phyloP scores from a whole-genome alignment of 2,797 vertebrate genomes.

The Benthosema pterotum region DNA sequence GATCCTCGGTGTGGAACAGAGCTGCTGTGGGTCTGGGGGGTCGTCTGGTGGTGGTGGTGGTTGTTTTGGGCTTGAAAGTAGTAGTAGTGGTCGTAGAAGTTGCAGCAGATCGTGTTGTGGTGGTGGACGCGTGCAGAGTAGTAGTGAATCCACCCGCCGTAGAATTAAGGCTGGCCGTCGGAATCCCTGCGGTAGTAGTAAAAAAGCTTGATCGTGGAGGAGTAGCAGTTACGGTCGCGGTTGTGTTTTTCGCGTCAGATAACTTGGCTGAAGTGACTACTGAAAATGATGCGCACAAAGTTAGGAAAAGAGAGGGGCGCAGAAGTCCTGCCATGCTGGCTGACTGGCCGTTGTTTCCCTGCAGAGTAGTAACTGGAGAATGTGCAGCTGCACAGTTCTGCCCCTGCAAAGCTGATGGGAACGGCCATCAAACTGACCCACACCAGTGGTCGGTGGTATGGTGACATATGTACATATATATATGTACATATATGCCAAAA shows the following conservation, averaged over 20 bases:
- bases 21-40: neutral
- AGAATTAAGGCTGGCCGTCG: constrained; percentile 24
- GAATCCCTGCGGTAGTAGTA: neutral
- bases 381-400: constrained; percentile 15
- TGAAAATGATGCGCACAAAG: constrained; percentile 16
- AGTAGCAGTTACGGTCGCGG: neutral
- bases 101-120: constrained; percentile 22
- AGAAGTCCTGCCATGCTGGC: constrained; percentile 46
- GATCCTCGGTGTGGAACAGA: constrained; percentile 29
- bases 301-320: constrained; percentile 33
- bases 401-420: neutral
- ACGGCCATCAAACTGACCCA: no score
- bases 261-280: neutral
- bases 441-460: no score
- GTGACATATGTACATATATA: no score
- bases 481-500: no score
- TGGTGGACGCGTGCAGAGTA: constrained; percentile 1
- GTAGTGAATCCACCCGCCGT: constrained; percentile 3
- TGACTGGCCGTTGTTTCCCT: neutral
- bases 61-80: constrained; percentile 25
- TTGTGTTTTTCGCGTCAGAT: neutral
- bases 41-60: constrained; percentile 18
- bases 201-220: no score
- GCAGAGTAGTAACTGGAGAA: constrained; percentile 27
- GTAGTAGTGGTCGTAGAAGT: constrained; percentile 3